Evolutionary conservation across 1,140 invertebrate genomes (phyloP), one percentile per base, ranked within the genome.

Genomic region (Galleria mellonella): DNA sequence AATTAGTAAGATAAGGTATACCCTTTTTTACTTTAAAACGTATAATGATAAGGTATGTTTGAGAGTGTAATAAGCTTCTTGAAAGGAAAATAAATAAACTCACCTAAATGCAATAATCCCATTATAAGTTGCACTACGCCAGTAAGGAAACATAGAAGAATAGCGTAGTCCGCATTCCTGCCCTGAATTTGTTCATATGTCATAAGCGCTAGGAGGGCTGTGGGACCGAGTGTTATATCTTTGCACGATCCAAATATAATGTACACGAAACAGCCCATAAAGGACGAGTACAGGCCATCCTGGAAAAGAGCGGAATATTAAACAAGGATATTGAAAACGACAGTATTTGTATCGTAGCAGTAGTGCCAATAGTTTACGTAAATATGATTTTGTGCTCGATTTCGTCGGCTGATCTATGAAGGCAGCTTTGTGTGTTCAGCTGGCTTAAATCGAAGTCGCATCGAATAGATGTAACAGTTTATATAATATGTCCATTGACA

Each of bases 191-290:
- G 91, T 52, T 93, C 90, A 55, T 92, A 90, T 0, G 94, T 95
- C 92, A 96, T 94, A 8, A 96, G 79, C 1, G 94, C 91, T 87
- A 96, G 91, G 12, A 96, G 86, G 0, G 95, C 94, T 0, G 94
- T 96, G 0, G 95, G 95, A 9, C 95, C 95, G 52, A 96, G 92
- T 0, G 95, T 97, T 43, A 97, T 94, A 72, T 97, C 96, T 62
- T 95, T 96, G 63, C 95, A 95, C 3, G 94, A 96, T 12, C 97
- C 96, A 58, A 98, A 91, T 42, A 98, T 64, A 36, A 92, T 91
- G 81, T 98, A 98, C n/a, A 98, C 88, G 73, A 97, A 94, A 55
- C 94, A 95, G 3, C 96, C 96, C 85, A 97, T 91, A 77, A 98
- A 97, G 0, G 95, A 94, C 0, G 96, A 96, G 77, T 98, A 98